Evolutionary conservation across 2,797 vertebrate genomes (phyloP).

Genomic region (Peromyscus attwateri): DNA sequence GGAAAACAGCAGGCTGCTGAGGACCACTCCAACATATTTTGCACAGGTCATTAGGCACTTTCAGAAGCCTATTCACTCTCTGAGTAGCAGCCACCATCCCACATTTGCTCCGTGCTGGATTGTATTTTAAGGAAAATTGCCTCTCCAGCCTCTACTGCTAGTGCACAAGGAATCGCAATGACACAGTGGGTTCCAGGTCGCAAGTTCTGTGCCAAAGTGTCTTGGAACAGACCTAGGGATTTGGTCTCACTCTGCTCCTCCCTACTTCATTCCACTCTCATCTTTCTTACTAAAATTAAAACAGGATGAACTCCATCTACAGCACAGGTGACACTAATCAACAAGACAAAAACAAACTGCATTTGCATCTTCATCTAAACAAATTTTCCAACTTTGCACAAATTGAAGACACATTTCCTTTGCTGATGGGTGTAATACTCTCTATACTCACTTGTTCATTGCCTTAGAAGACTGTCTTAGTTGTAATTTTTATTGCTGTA

Average conservation of each 20-base stretch:
- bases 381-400: background rate
- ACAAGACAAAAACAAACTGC: background rate
- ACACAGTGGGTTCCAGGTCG: background rate
- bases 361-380: background rate
- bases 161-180: slow-evolving; percentile 5
- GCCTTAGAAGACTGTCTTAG: background rate
- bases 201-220: background rate
- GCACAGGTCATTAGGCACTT: slow-evolving; percentile 72
- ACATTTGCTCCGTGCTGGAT: background rate
- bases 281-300: background rate
- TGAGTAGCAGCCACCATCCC: slow-evolving; percentile 59
- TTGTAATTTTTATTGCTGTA: background rate
- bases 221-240: background rate
- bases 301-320: background rate
- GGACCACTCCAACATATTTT: slow-evolving; percentile 54
- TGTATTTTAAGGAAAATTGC: slow-evolving; percentile 66
- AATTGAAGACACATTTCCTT: background rate
- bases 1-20: slow-evolving; percentile 49
- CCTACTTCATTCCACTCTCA: background rate
- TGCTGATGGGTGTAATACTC: background rate
- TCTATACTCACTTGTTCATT: slow-evolving; percentile 6
- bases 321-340: background rate
- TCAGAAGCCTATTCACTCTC: slow-evolving; percentile 62
- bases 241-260: background rate
- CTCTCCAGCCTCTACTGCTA: background rate